Percentiles rank a stretch among this genome's conserved stretches.
Conservation (phyloP, 2,888 invertebrate species). For the Eudasyphora cyanicolor region DNA sequence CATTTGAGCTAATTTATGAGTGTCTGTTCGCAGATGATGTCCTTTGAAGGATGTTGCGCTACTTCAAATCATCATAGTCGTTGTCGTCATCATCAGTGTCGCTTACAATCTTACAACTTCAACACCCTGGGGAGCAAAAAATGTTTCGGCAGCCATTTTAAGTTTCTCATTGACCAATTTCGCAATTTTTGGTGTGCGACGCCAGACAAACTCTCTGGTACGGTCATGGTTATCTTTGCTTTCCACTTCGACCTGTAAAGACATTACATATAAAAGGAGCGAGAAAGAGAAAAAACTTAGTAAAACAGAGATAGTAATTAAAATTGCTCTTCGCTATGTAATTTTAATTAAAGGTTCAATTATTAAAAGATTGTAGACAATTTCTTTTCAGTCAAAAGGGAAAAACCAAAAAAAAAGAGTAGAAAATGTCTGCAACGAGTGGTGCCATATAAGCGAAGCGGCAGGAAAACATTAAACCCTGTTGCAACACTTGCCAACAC, state of each 20-base stretch:
- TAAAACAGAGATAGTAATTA: conserved; percentile 46
- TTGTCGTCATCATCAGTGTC: background rate
- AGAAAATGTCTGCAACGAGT: background rate
- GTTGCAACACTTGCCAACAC: conserved; percentile 13
- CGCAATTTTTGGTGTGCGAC: conserved; percentile 90
- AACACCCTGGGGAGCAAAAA: conserved; percentile 77
- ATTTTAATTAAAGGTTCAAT: conserved; percentile 59
- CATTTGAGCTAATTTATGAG: no score
- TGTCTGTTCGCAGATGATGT: background rate
- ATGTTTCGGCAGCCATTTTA: conserved; percentile 80
- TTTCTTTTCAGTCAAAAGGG: conserved; percentile 20
- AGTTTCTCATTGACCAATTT: conserved; percentile 91
- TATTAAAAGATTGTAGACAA: conserved; percentile 51
- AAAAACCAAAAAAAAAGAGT: no score
- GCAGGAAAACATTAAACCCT: conserved; percentile 41
- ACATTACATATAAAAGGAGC: background rate
- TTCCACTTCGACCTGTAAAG: conserved; percentile 88
- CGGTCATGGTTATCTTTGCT: conserved; percentile 90
- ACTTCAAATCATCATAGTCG: background rate
- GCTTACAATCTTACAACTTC: conserved; percentile 77
- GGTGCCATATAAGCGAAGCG: conserved; percentile 42
- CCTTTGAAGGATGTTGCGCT: conserved; percentile 8
- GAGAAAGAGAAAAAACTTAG: background rate
- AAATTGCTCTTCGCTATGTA: conserved; percentile 54
- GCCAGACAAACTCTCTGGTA: conserved; percentile 91